Conservation (phyloP, 2,888 invertebrate genomes). For the Rotaria magnacalcarata region DNA sequence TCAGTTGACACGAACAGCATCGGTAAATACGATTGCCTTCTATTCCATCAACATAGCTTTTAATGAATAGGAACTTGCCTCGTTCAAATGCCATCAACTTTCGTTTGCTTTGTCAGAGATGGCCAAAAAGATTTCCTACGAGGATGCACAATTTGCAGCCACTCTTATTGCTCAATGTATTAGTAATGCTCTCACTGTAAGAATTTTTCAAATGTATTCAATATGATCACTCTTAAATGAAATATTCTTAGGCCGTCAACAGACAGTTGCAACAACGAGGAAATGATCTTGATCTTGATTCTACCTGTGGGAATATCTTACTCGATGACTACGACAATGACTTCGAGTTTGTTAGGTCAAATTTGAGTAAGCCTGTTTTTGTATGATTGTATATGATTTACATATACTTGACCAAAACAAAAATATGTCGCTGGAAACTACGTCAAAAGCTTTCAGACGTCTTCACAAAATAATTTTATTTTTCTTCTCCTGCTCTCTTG, state of each 20-base stretch:
- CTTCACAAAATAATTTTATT: too few species aligned
- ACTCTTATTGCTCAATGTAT: neutral
- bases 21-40: neutral
- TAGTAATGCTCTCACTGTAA: neutral
- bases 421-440: too few species aligned
- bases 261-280: neutral
- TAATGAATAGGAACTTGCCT: neutral
- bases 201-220: neutral
- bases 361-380: conserved; percentile 11
- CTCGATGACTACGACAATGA: conserved; percentile 42
- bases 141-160: neutral
- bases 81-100: neutral
- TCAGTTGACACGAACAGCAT: neutral
- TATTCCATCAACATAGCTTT: too few species aligned
- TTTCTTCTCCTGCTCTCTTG: neutral
- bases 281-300: conserved; percentile 21
- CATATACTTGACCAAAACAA: too few species aligned
- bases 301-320: neutral
- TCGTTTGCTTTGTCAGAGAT: neutral
- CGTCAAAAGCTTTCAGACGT: too few species aligned
- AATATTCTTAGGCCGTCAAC: neutral
- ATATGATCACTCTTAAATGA: too few species aligned
- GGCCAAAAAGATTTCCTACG: neutral
- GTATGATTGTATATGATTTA: too few species aligned
- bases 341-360: conserved; percentile 38